Evolutionary conservation across 2,888 invertebrate genomes (phyloP).

Genomic region (Cyaniris semiargus): DNA sequence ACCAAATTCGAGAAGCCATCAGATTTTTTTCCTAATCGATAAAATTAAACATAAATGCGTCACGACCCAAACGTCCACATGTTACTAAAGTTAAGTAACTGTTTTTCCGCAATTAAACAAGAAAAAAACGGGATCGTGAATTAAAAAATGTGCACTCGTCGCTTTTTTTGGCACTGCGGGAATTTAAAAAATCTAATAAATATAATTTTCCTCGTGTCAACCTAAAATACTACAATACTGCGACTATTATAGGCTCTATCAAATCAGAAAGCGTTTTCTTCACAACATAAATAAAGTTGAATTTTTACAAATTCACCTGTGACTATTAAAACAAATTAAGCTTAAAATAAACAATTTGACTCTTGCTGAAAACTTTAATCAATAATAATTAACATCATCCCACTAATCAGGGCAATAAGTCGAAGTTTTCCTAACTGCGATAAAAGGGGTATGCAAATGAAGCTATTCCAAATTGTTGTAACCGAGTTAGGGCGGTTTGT

Average conservation of each 20-base stretch:
- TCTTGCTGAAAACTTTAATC: constrained; percentile 45
- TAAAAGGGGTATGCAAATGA: constrained; percentile 77
- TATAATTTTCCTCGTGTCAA: neutral
- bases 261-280: no score
- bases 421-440: constrained; percentile 75
- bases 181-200: neutral
- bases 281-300: no score
- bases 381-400: constrained; percentile 50
- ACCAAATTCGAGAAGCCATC: neutral
- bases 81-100: neutral
- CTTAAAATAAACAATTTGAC: neutral
- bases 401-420: constrained; percentile 68
- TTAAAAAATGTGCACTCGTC: neutral
- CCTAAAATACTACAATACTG: no score
- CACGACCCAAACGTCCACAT: no score
- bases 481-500: constrained; percentile 50
- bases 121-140: neutral
- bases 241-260: no score
- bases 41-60: neutral
- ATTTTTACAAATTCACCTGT: neutral
- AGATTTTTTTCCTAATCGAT: neutral
- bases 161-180: neutral
- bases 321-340: no score
- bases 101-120: neutral
- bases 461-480: constrained; percentile 50